Conservation (phyloP, 2,113 vertebrate genomes). For the Odocoileus virginianus region DNA sequence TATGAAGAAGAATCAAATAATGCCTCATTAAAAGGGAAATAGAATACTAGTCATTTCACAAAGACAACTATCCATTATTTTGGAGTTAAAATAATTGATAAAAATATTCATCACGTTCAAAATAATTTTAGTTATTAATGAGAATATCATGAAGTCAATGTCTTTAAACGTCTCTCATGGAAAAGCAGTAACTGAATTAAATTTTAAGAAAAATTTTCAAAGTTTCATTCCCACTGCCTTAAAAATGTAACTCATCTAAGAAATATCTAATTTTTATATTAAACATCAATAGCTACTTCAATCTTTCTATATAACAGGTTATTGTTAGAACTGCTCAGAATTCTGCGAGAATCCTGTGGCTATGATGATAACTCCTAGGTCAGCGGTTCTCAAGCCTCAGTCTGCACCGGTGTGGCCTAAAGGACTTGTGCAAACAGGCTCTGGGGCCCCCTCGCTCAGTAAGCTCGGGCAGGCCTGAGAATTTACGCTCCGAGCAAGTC, state of each 20-base stretch:
- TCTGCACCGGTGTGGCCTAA: not conserved
- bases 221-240: not conserved
- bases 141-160: not conserved
- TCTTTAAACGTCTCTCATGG: not conserved
- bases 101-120: not conserved
- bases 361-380: not conserved
- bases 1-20: not conserved
- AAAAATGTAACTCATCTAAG: not conserved
- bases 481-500: not conserved
- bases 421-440: not conserved
- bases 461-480: not conserved
- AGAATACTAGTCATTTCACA: not conserved
- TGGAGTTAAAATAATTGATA: not conserved
- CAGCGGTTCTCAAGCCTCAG: not conserved
- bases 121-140: slow-evolving; percentile 4
- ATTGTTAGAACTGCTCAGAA: not conserved
- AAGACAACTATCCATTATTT: not conserved
- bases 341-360: not conserved
- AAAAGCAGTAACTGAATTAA: not conserved
- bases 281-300: not conserved
- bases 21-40: not conserved
- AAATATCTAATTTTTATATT: not conserved
- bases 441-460: not conserved
- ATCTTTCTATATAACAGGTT: not conserved
- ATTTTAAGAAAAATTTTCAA: not conserved